Evolutionary conservation across 2,797 vertebrate species (phyloP).

Genomic region (Molothrus aeneus): DNA sequence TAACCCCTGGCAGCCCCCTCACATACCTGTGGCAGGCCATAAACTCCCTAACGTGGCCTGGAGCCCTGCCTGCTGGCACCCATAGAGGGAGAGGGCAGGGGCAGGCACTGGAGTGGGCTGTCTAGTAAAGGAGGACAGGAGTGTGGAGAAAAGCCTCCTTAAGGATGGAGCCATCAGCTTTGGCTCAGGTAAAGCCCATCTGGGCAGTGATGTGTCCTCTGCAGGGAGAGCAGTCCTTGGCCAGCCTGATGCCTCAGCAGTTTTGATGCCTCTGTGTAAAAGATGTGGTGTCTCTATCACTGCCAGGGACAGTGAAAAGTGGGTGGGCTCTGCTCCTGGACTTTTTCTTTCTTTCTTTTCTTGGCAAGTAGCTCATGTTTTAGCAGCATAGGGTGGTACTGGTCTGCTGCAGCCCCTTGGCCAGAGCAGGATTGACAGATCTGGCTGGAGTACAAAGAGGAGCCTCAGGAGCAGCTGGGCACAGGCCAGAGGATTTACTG

Average conservation of each 20-base stretch:
- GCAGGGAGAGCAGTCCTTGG: not conserved
- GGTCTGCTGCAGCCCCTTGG: constrained; percentile 2
- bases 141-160: not conserved
- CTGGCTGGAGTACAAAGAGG: constrained; percentile 48
- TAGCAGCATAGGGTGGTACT: constrained; percentile 16
- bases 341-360: not conserved
- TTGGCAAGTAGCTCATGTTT: constrained; percentile 4
- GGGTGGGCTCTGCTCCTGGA: not conserved
- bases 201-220: accelerated
- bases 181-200: not conserved
- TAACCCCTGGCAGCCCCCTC: not conserved
- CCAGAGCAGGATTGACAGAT: not conserved
- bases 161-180: not conserved
- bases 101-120: not conserved
- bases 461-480: constrained; percentile 22
- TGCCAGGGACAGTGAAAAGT: not conserved
- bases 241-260: not conserved
- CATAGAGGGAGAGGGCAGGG: not conserved
- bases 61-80: not conserved
- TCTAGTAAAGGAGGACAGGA: not conserved
- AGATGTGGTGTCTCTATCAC: not conserved
- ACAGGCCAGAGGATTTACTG: constrained; percentile 37
- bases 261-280: not conserved
- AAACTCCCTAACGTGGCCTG: not conserved
- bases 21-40: not conserved